Base-by-base conservation (phyloP, 2,113 vertebrate genomes). In the Lates calcarifer region DNA sequence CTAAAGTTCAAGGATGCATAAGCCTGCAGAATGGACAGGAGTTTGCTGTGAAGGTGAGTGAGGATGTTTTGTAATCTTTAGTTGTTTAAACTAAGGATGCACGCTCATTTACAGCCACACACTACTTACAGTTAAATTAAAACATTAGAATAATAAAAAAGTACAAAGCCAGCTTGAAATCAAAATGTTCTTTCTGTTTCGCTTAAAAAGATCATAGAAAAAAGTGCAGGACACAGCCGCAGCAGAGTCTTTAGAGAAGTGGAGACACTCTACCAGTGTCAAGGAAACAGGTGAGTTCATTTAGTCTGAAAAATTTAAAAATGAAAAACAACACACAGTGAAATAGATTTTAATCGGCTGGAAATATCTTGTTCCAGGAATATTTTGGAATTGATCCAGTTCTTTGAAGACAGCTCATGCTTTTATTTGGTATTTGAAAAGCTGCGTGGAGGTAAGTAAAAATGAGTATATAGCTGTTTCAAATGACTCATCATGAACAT, bases 351-450 rank as follows among this genome's bases (percentile, higher is more conserved):
- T 90, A 72, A 87, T 63, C 7, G 31, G 6, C 39, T 24, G 10
- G 14, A 35, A 65, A 14, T 82, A 20, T 74, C 5, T 70, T 71
- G 13, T 62, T 71, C 24, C 93, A 99, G 98, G 94, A 98, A 99
- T 91, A 97, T 99, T 93, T 95, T 99, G 95, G 97, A 99, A 87
- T 87, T 99, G 89, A 96, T 97, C 82, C 97, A 99, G 88, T 99
- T 99, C 93, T 99, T 98, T 93, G 98, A 99, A 95, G 98, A 99
- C 84, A 95, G 95, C 55, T 72, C 93, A 81, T 96, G 96, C 86
- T 99, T 98, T 93, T 99, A 99, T 93, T 95, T 99, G 94, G 98
- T 99, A 76, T 99, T 99, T 95, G 98, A 99, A 95, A 99, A 99
- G 93, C 92, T 99, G 29, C 92, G 93, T 91, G 98, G 98, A 95